phyloP scores from a whole-genome alignment of 1,140 invertebrate genomes.

The Aphelenchoides besseyi region DNA sequence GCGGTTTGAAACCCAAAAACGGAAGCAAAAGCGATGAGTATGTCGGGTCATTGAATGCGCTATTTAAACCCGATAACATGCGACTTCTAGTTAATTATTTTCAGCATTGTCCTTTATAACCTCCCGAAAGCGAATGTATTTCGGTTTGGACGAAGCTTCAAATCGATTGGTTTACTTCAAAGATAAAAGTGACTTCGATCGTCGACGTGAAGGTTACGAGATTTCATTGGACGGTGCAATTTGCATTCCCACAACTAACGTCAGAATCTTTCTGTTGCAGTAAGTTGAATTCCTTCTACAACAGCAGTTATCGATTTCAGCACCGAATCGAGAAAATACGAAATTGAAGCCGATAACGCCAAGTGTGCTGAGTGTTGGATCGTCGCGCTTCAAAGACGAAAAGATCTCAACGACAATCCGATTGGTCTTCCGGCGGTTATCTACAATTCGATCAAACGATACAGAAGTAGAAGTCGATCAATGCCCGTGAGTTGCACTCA shows the following conservation, averaged over 20 bases:
- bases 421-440: neutral
- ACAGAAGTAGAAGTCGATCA: slow-evolving; percentile 26
- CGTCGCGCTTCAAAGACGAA: slow-evolving; percentile 44
- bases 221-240: slow-evolving; percentile 40
- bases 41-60: neutral
- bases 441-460: slow-evolving; percentile 20
- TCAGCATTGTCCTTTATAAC: slow-evolving; percentile 52
- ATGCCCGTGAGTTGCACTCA: slow-evolving; percentile 13
- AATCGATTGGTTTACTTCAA: slow-evolving; percentile 51
- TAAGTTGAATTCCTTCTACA: slow-evolving; percentile 25
- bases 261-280: slow-evolving; percentile 54
- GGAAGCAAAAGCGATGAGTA: too few relatives aligned
- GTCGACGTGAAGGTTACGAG: slow-evolving; percentile 42
- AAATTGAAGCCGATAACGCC: slow-evolving; percentile 55
- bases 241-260: slow-evolving; percentile 37
- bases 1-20: neutral
- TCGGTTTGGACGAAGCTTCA: slow-evolving; percentile 51
- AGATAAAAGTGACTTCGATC: slow-evolving; percentile 53
- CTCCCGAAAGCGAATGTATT: slow-evolving; percentile 48
- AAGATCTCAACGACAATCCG: slow-evolving; percentile 35
- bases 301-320: slow-evolving; percentile 30
- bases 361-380: slow-evolving; percentile 51
- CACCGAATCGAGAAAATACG: slow-evolving; percentile 45
- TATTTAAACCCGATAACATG: slow-evolving; percentile 7
- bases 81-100: slow-evolving; percentile 26